phyloP scores from a whole-genome alignment of 2,113 vertebrate genomes.

The Ictidomys tridecemlineatus region DNA sequence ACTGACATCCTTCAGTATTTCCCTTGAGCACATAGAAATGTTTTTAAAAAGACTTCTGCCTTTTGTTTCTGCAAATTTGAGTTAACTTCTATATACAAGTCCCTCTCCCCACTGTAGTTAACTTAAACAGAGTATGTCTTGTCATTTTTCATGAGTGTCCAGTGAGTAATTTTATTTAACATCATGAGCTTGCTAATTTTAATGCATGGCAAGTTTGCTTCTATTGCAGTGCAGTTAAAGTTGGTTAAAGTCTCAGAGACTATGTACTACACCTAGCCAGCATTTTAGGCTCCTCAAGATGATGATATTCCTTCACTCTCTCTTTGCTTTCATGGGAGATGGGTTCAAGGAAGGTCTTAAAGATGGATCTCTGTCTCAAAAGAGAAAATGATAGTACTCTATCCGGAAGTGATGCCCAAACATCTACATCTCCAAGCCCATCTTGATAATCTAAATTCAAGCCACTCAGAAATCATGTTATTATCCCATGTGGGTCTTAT shows the following conservation, averaged over 20 bases:
- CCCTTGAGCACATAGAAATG: not conserved
- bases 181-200: not conserved
- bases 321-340: not conserved
- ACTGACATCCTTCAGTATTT: not conserved
- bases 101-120: not conserved
- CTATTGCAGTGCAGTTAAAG: not conserved
- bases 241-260: not conserved
- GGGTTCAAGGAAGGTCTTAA: not conserved
- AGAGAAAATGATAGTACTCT: not conserved
- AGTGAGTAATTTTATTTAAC: not conserved
- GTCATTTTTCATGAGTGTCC: not conserved
- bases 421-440: not conserved
- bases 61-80: slow-evolving; percentile 8
- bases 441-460: not conserved
- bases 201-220: not conserved
- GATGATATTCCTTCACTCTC: not conserved
- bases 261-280: not conserved
- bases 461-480: not conserved
- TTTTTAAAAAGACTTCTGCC: not conserved
- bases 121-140: not conserved
- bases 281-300: not conserved
- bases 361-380: not conserved
- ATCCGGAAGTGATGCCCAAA: not conserved
- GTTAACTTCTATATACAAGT: not conserved
- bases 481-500: not conserved